Conservation (phyloP, 2,888 invertebrate species). For the Parapristionchus giblindavisi region DNA sequence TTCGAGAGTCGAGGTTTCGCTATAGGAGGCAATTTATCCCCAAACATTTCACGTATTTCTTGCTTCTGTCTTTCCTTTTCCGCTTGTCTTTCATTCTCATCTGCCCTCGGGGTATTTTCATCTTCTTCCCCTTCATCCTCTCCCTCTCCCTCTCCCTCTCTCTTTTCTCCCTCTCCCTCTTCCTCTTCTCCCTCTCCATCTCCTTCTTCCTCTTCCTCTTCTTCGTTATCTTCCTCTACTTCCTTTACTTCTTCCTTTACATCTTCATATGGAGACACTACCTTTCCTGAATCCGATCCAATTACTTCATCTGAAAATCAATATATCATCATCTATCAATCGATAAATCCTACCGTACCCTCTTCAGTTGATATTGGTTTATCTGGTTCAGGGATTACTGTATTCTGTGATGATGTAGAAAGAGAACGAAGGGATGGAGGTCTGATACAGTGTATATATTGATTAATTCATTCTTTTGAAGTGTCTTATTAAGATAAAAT, state of each 20-base stretch:
- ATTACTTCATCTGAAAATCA: too few relatives aligned
- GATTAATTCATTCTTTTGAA: background rate
- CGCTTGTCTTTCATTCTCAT: background rate
- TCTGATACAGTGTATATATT: slow-evolving; percentile 18
- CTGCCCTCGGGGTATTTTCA: background rate
- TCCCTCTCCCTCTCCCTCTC: slow-evolving; percentile 8
- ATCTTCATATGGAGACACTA: background rate
- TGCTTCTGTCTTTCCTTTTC: slow-evolving; percentile 9
- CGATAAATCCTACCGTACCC: too few relatives aligned
- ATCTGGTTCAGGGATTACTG: slow-evolving; percentile 9
- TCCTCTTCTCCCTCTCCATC: background rate
- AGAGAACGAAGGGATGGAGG: slow-evolving; percentile 3
- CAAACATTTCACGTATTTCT: background rate
- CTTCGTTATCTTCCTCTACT: background rate
- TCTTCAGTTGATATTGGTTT: too few relatives aligned
- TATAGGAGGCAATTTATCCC: slow-evolving; percentile 17
- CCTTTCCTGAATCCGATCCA: too few relatives aligned
- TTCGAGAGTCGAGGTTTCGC: slow-evolving; percentile 28
- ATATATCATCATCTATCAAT: too few relatives aligned
- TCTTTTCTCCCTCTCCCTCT: background rate
- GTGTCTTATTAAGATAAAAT: background rate
- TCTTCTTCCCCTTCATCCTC: background rate
- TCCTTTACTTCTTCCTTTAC: slow-evolving; percentile 8
- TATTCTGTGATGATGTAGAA: slow-evolving; percentile 25
- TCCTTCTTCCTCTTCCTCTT: slow-evolving; percentile 21